Conservation (phyloP, 2,797 vertebrate genomes). For the Muscicapa striata region DNA sequence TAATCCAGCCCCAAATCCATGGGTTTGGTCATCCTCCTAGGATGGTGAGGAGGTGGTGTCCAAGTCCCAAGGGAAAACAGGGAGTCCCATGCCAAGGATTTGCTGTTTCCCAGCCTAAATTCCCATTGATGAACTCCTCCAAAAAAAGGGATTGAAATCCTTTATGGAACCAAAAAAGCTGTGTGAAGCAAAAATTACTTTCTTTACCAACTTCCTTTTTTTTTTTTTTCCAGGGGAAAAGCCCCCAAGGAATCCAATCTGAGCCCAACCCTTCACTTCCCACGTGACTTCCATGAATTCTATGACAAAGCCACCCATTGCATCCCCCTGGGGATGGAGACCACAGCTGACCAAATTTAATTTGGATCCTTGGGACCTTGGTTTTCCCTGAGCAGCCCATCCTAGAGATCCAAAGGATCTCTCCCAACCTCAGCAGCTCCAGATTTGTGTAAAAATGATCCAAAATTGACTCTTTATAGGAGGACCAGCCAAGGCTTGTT, state of each 20-base stretch:
- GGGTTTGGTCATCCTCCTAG: background rate
- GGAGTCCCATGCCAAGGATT: fast-evolving
- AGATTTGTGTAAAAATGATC: background rate
- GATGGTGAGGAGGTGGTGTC: background rate
- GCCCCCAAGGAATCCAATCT: fast-evolving
- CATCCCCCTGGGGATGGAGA: background rate
- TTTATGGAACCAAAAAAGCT: background rate
- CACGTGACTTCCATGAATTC: fast-evolving
- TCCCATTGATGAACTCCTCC: background rate
- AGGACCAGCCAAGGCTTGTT: fast-evolving
- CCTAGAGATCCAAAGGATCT: background rate
- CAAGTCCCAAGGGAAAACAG: fast-evolving
- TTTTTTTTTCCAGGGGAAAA: background rate
- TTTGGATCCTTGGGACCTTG: background rate
- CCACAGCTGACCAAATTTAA: fast-evolving
- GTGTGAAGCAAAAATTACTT: background rate
- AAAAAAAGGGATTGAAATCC: background rate
- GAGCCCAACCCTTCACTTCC: background rate
- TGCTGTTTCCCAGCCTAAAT: background rate
- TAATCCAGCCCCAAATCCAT: background rate
- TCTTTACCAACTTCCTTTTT: fast-evolving
- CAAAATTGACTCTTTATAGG: fast-evolving
- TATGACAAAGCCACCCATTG: background rate
- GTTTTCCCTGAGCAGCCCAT: background rate
- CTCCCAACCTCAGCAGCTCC: background rate